Evolutionary conservation across 2,888 invertebrate genomes (phyloP), one percentile per base, ranked within the genome.

Genomic region (Gymnosoma rotundatum): DNA sequence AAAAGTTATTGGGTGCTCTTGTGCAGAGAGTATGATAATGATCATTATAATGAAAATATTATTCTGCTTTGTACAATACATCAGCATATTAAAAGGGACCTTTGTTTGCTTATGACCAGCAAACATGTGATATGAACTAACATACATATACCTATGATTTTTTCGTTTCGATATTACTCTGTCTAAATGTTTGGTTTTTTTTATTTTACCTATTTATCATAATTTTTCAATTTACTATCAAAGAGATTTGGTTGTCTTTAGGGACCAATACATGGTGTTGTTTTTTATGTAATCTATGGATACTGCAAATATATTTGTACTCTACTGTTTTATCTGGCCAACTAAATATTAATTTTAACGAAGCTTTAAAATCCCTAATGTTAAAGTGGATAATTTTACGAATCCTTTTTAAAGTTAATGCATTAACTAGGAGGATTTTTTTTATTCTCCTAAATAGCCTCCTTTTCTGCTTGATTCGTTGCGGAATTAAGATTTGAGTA

Each of bases 181-280:
- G 84, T 79, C 78, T 64, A 56, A 73, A 78, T 69, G 60, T 66
- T 73, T 48, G 36, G 20, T 75, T 74, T 32, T 61, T 58, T 72
- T 61, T 21, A 52, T 75, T 70, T 89, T 64, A 32, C 42, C 90
- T 90, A 90, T 91, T 91, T 91, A 91, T 90, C 91, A 91, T 91
- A 91, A 91, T 91, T 91, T 91, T 91, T 91, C 91, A 91, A 91
- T 91, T 91, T 90, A 90, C 88, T 87, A 89, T 88, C 42, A 66
- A 61, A 38, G 20, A 42, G 12, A 2, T 38, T 54, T 45, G 74
- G 58, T 54, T 64, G 80, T 80, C 79, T 69, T 56, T 45, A 66
- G 79, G 72, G 70, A 83, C 75, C 48, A 78, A 58, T 67, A 66
- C 7, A 45, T 14, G 48, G 60, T 69, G 50, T 52, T 42, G n/a